Conservation (phyloP, 37 sponge, comb jelly and placozoan species). For the Chondrosia reniformis region DNA sequence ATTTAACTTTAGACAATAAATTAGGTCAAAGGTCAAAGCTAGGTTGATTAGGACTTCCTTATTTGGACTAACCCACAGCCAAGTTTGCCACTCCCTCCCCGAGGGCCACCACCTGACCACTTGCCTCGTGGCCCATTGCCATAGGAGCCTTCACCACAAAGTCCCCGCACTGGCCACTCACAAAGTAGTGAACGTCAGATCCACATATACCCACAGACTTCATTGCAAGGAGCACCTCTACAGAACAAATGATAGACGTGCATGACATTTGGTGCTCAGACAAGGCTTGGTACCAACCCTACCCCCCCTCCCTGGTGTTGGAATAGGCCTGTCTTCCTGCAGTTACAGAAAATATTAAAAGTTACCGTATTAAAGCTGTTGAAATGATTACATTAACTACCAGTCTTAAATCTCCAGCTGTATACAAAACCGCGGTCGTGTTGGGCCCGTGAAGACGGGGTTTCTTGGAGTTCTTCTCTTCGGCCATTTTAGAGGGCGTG, state of each 20-base stretch:
- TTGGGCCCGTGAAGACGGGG: not conserved
- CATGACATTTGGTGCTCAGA: too few species aligned
- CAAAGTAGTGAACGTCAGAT: conserved; percentile 96
- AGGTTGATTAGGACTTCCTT: not conserved
- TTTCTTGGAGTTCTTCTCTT: not conserved
- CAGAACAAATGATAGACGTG: not conserved
- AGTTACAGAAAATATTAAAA: not conserved
- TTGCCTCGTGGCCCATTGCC: conserved; percentile 93
- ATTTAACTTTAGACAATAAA: too few species aligned
- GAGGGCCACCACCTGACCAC: conserved; percentile 69
- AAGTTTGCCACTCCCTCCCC: conserved; percentile 88
- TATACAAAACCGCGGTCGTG: conserved; percentile 35
- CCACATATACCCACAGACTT: conserved; percentile 97
- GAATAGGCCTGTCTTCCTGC: conserved; percentile 67
- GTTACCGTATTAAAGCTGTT: not conserved
- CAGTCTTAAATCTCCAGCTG: conserved; percentile 49
- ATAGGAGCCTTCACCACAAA: conserved; percentile 84
- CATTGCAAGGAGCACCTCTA: conserved; percentile 83
- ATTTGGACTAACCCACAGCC: conserved; percentile 33
- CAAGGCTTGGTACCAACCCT: too few species aligned
- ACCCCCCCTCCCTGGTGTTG: conserved; percentile 63
- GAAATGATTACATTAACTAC: conserved; percentile 10
- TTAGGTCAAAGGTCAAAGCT: too few species aligned
- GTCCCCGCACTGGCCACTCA: conserved; percentile 88
- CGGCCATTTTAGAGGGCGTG: too few species aligned